Percentiles rank a stretch among this genome's conserved stretches.
Evolutionary conservation across 2,888 invertebrate species (phyloP).

Genomic region (Desoria tigrina): DNA sequence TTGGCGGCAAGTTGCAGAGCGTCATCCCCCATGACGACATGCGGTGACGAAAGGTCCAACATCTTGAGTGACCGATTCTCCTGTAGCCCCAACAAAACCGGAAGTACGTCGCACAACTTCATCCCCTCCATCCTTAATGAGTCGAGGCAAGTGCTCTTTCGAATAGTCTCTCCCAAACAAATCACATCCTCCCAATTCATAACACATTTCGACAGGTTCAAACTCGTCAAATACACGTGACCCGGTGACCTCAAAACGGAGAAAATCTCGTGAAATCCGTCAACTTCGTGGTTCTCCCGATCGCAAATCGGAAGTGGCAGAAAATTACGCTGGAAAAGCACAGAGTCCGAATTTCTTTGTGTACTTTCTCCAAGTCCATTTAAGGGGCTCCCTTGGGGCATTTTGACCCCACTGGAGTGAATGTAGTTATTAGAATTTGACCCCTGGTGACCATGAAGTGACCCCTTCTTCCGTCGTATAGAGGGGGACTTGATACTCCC

Average conservation of each 20-base stretch:
- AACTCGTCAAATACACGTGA: slow-evolving; percentile 59
- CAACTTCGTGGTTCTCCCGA: slow-evolving; percentile 56
- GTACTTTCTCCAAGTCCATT: slow-evolving; percentile 46
- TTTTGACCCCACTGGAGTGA: slow-evolving; percentile 48
- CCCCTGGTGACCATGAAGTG: slow-evolving; percentile 56
- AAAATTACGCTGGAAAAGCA: slow-evolving; percentile 61
- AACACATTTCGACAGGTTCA: slow-evolving; percentile 64
- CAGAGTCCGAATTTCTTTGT: slow-evolving; percentile 63
- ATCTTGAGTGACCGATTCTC: slow-evolving; percentile 62
- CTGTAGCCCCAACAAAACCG: slow-evolving; percentile 61
- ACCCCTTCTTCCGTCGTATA: slow-evolving; percentile 45
- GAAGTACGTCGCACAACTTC: slow-evolving; percentile 62
- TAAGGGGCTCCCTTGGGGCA: background rate
- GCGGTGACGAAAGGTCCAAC: slow-evolving; percentile 62
- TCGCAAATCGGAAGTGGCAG: slow-evolving; percentile 62
- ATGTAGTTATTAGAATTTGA: slow-evolving; percentile 59
- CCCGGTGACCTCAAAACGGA: slow-evolving; percentile 57
- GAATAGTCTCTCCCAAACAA: slow-evolving; percentile 62
- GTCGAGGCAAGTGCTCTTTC: slow-evolving; percentile 61
- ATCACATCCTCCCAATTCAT: slow-evolving; percentile 57
- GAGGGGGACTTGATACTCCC: slow-evolving; percentile 50
- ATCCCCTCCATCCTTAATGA: slow-evolving; percentile 63
- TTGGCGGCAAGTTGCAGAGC: slow-evolving; percentile 59
- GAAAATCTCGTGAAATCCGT: slow-evolving; percentile 60
- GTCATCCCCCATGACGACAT: slow-evolving; percentile 61